These are phyloP conservation scores for Zosterops japonicus DNA, from an alignment of 2,113 vertebrate genomes.

Conservation along the genomic window DNA sequence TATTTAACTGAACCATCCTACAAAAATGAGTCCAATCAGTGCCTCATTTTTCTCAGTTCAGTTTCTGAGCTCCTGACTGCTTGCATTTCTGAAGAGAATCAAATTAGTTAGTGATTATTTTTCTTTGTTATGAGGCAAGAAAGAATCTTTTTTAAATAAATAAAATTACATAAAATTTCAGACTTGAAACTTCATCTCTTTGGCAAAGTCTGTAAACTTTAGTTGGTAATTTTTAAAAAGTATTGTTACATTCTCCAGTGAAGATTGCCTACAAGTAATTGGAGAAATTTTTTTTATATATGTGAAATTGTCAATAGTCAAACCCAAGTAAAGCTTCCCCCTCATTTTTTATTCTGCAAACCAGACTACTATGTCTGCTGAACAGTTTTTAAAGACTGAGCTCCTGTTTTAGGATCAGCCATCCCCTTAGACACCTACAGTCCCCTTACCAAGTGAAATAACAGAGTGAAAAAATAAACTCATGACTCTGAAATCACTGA, in stretches of 20 bases:
- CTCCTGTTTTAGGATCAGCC: not conserved
- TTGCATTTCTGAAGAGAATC: not conserved
- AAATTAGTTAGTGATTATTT: not conserved
- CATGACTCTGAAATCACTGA: not conserved
- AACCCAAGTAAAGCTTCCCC: not conserved
- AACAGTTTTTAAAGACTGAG: not conserved
- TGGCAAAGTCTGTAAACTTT: not conserved
- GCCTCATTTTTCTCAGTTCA: not conserved
- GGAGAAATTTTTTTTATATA: not conserved
- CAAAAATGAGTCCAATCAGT: not conserved
- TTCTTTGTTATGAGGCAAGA: not conserved
- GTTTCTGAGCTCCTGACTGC: not conserved
- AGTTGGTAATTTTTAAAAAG: not conserved
- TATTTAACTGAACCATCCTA: not conserved
- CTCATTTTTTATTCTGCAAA: not conserved
- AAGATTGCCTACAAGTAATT: not conserved
- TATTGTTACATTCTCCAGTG: not conserved
- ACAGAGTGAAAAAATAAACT: slow-evolving; percentile 20
- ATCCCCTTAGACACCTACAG: not conserved
- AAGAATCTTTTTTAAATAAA: not conserved
- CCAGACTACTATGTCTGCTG: not conserved
- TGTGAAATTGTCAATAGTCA: not conserved
- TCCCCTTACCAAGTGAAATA: slow-evolving; percentile 23
- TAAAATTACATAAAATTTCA: not conserved
- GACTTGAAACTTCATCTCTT: not conserved